Conservation (phyloP, 2,113 vertebrate species). For the Cygnus buccinator region DNA sequence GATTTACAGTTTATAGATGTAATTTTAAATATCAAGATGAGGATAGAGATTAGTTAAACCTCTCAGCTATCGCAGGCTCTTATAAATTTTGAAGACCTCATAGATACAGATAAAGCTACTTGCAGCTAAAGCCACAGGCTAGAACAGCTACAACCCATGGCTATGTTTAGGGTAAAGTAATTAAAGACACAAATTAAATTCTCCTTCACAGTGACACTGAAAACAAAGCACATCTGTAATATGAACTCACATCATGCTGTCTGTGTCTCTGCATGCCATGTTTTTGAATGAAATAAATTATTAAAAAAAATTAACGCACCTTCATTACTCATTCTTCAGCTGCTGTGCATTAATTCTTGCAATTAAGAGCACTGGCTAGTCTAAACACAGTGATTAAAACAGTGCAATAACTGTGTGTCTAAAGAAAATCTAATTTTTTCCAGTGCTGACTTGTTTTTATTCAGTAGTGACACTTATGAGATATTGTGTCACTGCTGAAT, state of each 20-base stretch:
- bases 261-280: background rate
- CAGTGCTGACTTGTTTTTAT: background rate
- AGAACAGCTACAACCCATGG: background rate
- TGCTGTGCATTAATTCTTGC: slow-evolving; percentile 26
- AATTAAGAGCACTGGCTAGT: slow-evolving; percentile 43
- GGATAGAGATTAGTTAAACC: background rate
- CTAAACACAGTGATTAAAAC: slow-evolving; percentile 22
- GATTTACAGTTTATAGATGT: background rate
- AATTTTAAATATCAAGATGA: slow-evolving; percentile 8
- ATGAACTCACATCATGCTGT: background rate
- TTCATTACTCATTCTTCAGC: slow-evolving; percentile 51
- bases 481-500: background rate
- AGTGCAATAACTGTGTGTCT: background rate
- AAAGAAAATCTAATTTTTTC: slow-evolving; percentile 9
- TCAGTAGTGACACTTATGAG: background rate
- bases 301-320: slow-evolving; percentile 30
- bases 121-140: background rate
- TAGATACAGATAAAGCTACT: background rate
- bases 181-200: slow-evolving; percentile 12
- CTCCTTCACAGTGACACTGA: slow-evolving; percentile 12
- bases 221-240: slow-evolving; percentile 11
- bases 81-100: background rate
- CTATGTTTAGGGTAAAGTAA: background rate
- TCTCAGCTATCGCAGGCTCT: background rate
- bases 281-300: slow-evolving; percentile 42